These are phyloP conservation scores for Paedocypris micromegethes DNA, from an alignment of 2,797 vertebrate genomes.

Conservation along the genomic window DNA sequence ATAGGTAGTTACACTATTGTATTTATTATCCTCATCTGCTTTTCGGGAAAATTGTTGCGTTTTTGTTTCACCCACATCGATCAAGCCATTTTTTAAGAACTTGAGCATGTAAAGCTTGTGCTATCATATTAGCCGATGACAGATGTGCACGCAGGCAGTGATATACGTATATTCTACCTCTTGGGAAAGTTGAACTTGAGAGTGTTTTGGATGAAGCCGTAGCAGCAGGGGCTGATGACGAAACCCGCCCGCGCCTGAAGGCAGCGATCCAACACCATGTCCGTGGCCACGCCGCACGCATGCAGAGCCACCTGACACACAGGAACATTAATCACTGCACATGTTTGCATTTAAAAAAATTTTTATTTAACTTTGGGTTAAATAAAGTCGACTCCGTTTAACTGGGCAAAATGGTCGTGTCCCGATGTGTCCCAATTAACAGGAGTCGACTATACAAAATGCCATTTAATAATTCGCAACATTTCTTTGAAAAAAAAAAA, in stretches of 20 bases:
- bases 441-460: no score
- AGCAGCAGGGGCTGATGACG: slow-evolving; percentile 91
- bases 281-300: slow-evolving; percentile 93
- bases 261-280: slow-evolving; percentile 94
- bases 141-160: slow-evolving; percentile 6
- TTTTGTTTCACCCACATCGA: neutral
- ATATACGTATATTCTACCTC: slow-evolving; percentile 69
- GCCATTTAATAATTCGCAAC: no score
- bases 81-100: neutral
- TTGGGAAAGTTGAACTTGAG: slow-evolving; percentile 86
- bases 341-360: no score
- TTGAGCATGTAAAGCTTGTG: neutral
- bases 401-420: no score
- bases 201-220: slow-evolving; percentile 96
- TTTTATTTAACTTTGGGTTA: no score
- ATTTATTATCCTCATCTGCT: no score
- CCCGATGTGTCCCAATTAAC: no score
- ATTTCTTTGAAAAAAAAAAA: no score
- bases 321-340: neutral
- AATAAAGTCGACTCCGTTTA: no score
- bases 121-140: slow-evolving; percentile 13
- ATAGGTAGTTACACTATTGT: neutral
- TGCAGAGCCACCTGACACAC: slow-evolving; percentile 84
- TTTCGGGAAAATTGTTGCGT: neutral
- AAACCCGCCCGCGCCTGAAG: slow-evolving; percentile 78